phyloP scores from a whole-genome alignment of 1,140 invertebrate genomes.

The Drosophila kepulauana region DNA sequence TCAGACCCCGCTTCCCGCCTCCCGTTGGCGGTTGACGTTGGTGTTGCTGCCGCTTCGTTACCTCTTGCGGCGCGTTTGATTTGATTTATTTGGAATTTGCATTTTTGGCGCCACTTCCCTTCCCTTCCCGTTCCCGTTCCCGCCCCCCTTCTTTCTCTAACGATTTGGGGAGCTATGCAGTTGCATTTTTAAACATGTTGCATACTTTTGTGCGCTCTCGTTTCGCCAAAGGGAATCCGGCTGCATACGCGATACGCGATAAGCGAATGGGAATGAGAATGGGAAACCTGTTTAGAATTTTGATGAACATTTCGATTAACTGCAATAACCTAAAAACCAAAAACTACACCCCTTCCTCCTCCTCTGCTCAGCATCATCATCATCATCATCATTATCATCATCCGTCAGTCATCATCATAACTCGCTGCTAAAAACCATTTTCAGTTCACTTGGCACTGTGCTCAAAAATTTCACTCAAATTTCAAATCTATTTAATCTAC shows the following conservation, averaged over 20 bases:
- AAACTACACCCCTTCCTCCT: background rate
- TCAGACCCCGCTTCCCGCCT: background rate
- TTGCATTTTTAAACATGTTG: conserved; percentile 78
- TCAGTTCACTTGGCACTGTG: background rate
- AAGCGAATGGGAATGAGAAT: conserved; percentile 32
- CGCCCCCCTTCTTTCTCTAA: background rate
- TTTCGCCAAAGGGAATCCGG: conserved; percentile 17
- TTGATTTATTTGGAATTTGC: conserved; percentile 82
- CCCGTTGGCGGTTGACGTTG: conserved; percentile 58
- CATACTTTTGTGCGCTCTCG: conserved; percentile 70
- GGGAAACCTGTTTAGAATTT: conserved; percentile 59
- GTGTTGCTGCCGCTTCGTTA: conserved; percentile 82
- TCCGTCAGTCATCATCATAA: background rate
- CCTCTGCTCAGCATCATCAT: background rate
- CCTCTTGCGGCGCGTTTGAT: conserved; percentile 77
- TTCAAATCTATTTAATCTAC: background rate
- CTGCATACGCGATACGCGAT: conserved; percentile 44
- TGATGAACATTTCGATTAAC: conserved; percentile 60
- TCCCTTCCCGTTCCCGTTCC: background rate
- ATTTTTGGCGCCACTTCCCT: conserved; percentile 59
- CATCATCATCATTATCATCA: background rate
- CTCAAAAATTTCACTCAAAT: background rate
- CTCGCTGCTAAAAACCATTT: background rate
- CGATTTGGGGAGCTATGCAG: conserved; percentile 37
- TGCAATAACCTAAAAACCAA: conserved; percentile 1